Percentiles rank a stretch among this genome's conserved stretches.
Conservation (phyloP, 2,888 invertebrate species). For the Conomelus anceps region DNA sequence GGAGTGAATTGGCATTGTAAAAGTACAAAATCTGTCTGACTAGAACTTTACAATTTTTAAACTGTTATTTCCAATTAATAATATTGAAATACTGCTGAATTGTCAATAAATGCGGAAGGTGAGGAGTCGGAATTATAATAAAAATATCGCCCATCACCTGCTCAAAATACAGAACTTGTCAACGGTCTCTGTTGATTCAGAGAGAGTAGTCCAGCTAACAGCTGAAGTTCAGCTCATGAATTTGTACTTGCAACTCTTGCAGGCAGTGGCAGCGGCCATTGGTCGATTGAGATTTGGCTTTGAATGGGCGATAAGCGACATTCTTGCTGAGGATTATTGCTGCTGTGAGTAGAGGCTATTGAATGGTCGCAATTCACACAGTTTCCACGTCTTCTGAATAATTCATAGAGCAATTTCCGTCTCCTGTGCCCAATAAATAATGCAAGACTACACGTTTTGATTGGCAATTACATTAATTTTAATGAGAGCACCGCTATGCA, state of each 20-base stretch:
- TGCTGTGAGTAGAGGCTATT: background rate
- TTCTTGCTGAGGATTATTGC: background rate
- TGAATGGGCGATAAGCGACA: background rate
- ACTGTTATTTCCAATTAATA: no score
- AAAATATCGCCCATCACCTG: background rate
- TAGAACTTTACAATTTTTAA: no score
- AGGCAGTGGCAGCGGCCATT: background rate
- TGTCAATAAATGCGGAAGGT: no score
- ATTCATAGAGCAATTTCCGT: background rate
- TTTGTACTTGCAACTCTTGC: background rate
- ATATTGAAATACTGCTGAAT: no score
- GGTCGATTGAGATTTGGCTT: background rate
- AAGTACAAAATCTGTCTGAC: no score
- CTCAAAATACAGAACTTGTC: background rate
- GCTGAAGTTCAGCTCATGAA: background rate
- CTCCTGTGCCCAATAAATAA: slow-evolving; percentile 1
- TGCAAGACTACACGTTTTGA: slow-evolving; percentile 10
- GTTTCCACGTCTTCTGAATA: background rate
- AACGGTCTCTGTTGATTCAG: background rate
- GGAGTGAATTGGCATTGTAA: no score
- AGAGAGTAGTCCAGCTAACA: background rate
- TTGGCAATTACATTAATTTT: slow-evolving; percentile 13
- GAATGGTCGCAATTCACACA: background rate
- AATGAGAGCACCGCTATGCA: slow-evolving; percentile 3
- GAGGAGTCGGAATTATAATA: background rate